These are phyloP conservation scores for Tenthredo distinguenda DNA, from an alignment of 2,888 invertebrate species.

Conservation along the genomic window DNA sequence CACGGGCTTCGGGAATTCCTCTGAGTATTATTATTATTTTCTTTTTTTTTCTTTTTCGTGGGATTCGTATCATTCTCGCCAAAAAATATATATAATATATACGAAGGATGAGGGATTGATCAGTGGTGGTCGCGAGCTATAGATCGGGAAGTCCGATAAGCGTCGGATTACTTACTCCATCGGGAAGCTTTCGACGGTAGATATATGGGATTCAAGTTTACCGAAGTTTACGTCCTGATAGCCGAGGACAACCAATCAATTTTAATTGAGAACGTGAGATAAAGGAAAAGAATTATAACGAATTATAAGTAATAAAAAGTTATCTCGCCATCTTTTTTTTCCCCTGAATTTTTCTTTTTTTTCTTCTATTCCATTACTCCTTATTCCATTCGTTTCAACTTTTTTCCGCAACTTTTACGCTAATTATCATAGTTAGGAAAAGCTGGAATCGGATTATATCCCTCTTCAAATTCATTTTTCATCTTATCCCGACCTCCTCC, in stretches of 20 bases:
- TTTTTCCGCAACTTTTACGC: neutral
- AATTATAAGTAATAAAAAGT: no score
- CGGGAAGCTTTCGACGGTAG: neutral
- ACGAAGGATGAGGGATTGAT: neutral
- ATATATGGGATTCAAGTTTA: neutral
- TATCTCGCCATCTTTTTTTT: neutral
- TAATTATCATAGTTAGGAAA: neutral
- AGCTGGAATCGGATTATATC: neutral
- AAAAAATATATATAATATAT: neutral
- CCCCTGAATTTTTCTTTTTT: neutral
- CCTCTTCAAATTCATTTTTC: neutral
- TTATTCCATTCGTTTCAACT: neutral
- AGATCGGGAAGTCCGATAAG: slow-evolving; percentile 2
- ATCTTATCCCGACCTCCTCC: neutral
- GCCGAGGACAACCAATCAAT: slow-evolving; percentile 7
- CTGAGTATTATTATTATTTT: neutral
- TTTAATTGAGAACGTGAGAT: neutral
- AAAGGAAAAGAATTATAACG: neutral
- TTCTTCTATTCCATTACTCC: slow-evolving; percentile 23
- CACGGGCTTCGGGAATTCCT: neutral
- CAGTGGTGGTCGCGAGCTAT: neutral
- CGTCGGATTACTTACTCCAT: slow-evolving; percentile 8
- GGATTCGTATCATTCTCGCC: neutral
- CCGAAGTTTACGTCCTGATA: neutral
- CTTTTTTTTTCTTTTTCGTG: neutral